phyloP scores from a whole-genome alignment of 2,113 vertebrate genomes.

The Genyomyrus donnyi region DNA sequence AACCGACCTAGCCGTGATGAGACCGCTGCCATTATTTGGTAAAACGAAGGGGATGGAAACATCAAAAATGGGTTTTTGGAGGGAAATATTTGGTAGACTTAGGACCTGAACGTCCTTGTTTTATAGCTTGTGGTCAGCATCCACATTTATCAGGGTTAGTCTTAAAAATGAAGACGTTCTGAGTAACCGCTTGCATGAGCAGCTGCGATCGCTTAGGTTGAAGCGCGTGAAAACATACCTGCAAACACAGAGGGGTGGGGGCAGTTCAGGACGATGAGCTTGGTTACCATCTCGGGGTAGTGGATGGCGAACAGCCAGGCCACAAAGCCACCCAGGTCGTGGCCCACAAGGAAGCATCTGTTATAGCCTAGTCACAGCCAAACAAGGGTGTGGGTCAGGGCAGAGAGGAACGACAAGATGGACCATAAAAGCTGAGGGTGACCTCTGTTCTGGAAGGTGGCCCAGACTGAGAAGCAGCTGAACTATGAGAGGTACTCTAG shows the following conservation, averaged over 20 bases:
- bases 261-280: slow-evolving; percentile 89
- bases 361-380: slow-evolving; percentile 71
- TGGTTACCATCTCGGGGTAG: slow-evolving; percentile 93
- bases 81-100: neutral
- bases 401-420: neutral
- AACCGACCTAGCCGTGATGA: neutral
- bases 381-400: neutral
- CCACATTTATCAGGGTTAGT: neutral
- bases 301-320: slow-evolving; percentile 92
- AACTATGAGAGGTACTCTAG: neutral
- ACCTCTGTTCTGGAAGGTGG: neutral
- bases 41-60: neutral
- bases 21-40: neutral
- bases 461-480: neutral
- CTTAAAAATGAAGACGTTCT: neutral
- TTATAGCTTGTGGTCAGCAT: neutral
- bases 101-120: neutral
- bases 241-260: slow-evolving; percentile 88
- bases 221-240: slow-evolving; percentile 61
- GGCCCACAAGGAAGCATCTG: slow-evolving; percentile 89
- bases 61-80: neutral
- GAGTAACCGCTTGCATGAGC: neutral
- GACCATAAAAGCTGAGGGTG: neutral
- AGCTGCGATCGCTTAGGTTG: neutral
- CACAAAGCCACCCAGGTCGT: slow-evolving; percentile 94